Percentiles rank a stretch among this genome's conserved stretches.
phyloP scores from a whole-genome alignment of 2,888 invertebrate genomes.

The Cylloceria caligata region DNA sequence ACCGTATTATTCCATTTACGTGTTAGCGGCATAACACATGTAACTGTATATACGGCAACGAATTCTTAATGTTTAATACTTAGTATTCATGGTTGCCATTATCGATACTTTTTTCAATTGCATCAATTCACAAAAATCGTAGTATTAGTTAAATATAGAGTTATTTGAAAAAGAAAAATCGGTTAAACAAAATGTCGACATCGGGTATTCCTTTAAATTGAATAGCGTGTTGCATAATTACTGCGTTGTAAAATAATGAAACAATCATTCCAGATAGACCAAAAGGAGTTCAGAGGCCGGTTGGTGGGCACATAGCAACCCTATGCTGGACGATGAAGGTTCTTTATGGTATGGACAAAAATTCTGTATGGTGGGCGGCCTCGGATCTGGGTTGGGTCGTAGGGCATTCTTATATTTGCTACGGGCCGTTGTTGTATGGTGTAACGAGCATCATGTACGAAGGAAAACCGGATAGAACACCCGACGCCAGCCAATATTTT shows the following conservation, averaged over 20 bases:
- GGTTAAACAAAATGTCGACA: too few species aligned
- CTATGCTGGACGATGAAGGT: constrained; percentile 94
- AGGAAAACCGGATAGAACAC: constrained; percentile 97
- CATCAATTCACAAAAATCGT: too few species aligned
- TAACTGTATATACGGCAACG: too few species aligned
- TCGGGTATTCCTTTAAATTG: too few species aligned
- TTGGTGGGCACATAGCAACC: constrained; percentile 94
- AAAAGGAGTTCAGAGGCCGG: constrained; percentile 94
- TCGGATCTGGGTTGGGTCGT: constrained; percentile 97
- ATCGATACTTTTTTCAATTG: too few species aligned
- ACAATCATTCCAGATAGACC: constrained; percentile 85
- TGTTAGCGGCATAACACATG: too few species aligned
- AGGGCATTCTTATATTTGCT: constrained; percentile 97
- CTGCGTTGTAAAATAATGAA: neutral
- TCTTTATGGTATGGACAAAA: constrained; percentile 91
- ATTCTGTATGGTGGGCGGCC: constrained; percentile 96
- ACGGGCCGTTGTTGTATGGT: constrained; percentile 94
- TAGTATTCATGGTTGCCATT: too few species aligned
- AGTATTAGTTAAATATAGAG: too few species aligned
- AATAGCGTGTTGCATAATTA: neutral
- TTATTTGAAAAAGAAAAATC: too few species aligned
- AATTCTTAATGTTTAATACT: too few species aligned
- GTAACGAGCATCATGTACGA: constrained; percentile 94
- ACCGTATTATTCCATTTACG: too few species aligned
- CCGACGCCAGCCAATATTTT: constrained; percentile 96